A percentile compares a stretch with the other conserved stretches of the same genome.
Evolutionary conservation across 2,113 vertebrate genomes (phyloP).

Genomic region (Gobius niger): DNA sequence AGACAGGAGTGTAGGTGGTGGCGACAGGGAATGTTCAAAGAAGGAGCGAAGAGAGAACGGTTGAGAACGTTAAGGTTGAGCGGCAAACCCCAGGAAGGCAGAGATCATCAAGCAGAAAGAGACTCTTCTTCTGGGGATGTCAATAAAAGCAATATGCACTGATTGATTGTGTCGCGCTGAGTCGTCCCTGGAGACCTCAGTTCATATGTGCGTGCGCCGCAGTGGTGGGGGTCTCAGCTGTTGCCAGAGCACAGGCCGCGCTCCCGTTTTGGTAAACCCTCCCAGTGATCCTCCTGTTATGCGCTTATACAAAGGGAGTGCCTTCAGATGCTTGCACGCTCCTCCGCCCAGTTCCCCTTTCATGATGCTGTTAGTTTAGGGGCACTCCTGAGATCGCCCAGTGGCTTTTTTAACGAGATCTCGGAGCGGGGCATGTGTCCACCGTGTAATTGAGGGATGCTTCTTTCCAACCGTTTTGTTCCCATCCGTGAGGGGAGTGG

Average conservation of each 20-base stretch:
- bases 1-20: constrained; percentile 11
- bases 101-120: constrained; percentile 62
- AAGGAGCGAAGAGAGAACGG: constrained; percentile 27
- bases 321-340: constrained; percentile 33
- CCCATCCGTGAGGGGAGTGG: constrained; percentile 33
- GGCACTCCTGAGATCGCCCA: constrained; percentile 27
- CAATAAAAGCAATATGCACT: constrained; percentile 75
- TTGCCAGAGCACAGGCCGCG: constrained; percentile 46
- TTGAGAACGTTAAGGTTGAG: constrained; percentile 39
- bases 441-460: constrained; percentile 37
- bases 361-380: constrained; percentile 61
- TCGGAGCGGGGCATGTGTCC: constrained; percentile 57
- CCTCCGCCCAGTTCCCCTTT: constrained; percentile 46
- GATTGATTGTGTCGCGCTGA: constrained; percentile 75
- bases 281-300: constrained; percentile 61
- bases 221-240: constrained; percentile 56
- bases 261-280: constrained; percentile 58
- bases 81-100: constrained; percentile 25
- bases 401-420: constrained; percentile 66
- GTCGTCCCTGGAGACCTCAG: constrained; percentile 53
- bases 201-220: constrained; percentile 13
- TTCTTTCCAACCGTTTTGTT: constrained; percentile 44
- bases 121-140: constrained; percentile 60
- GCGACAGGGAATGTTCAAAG: constrained; percentile 11
- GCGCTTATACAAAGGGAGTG: constrained; percentile 44